phyloP scores from a whole-genome alignment of 1,140 invertebrate genomes.

The Oscheius sp. region DNA sequence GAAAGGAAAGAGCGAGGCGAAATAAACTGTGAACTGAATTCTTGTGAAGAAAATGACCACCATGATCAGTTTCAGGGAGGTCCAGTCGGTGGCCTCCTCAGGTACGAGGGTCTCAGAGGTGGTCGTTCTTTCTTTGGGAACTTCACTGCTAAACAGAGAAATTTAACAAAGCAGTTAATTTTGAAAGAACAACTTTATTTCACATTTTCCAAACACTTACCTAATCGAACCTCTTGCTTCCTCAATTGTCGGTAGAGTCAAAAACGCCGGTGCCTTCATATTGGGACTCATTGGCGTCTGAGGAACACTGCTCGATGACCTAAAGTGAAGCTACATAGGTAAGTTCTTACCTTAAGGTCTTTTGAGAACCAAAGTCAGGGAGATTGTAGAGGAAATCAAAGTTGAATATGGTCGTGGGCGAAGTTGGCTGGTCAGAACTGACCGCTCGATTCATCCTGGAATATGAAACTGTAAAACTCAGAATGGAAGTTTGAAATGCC shows the following conservation, averaged over 20 bases:
- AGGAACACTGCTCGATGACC: background rate
- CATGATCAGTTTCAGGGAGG: background rate
- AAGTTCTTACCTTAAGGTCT: background rate
- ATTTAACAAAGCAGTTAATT: too few relatives aligned
- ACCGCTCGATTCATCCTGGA: background rate
- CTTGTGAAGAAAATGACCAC: slow-evolving; percentile 7
- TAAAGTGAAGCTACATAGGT: background rate
- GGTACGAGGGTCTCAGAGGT: too few relatives aligned
- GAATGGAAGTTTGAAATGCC: too few relatives aligned
- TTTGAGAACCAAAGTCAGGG: background rate
- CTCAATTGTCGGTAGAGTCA: background rate
- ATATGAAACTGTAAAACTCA: too few relatives aligned
- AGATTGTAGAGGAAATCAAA: background rate
- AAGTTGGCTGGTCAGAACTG: background rate
- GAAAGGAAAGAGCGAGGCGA: background rate
- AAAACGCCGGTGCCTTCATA: background rate
- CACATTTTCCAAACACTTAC: too few relatives aligned
- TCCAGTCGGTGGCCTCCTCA: slow-evolving; percentile 11
- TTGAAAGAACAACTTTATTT: too few relatives aligned
- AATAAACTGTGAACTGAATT: slow-evolving; percentile 10
- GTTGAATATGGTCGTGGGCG: background rate
- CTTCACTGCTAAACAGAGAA: too few relatives aligned
- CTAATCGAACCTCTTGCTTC: background rate
- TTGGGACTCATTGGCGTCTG: background rate
- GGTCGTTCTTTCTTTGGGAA: too few relatives aligned